Evolutionary conservation across 2,113 vertebrate species (phyloP), one percentile per base, ranked within the genome.

Genomic region (Dascyllus trimaculatus): DNA sequence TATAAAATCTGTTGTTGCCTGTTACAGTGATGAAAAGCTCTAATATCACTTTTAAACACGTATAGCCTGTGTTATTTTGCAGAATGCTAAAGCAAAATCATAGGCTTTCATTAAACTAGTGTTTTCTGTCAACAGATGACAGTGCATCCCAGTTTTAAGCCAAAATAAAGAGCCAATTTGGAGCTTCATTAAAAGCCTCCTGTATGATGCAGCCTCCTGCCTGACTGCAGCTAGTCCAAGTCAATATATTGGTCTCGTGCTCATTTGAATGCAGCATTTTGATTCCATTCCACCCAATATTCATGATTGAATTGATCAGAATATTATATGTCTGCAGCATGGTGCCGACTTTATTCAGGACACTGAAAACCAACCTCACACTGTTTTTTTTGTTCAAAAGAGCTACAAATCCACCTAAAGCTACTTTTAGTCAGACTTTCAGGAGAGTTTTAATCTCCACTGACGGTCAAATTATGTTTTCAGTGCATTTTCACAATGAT

Each of bases 231-330:
- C 70, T 2, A 7, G 52, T 60, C 65, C 83, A 46, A 71, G 45
- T 85, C 86, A 80, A 85, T 85, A 83, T 51, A 67, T 45, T 11
- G 22, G 43, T 57, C 29, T 40, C 17, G 45, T 48, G 46, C 62
- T 89, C 70, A 65, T 83, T n/a, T 54, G 46, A 71, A 60, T 43
- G 75, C 71, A 75, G 66, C 46, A 25, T 52, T 72, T 65, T 65
- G 19, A 78, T 71, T 60, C 60, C 61, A 57, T 32, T 61, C 43
- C 19, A 58, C 79, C 68, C 64, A 71, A 64, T 61, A 45, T 40
- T 56, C 67, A 81, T 52, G 57, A 60, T 25, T 32, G 18, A 64
- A 65, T 72, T 46, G 7, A 78, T 79, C 64, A 66, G 26, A 78
- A 52, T 40, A 75, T 68, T 62, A 76, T 62, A 86, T 25, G 40